These are phyloP conservation scores for Netelia melanura DNA, from an alignment of 2,888 invertebrate species.

Conservation along the genomic window DNA sequence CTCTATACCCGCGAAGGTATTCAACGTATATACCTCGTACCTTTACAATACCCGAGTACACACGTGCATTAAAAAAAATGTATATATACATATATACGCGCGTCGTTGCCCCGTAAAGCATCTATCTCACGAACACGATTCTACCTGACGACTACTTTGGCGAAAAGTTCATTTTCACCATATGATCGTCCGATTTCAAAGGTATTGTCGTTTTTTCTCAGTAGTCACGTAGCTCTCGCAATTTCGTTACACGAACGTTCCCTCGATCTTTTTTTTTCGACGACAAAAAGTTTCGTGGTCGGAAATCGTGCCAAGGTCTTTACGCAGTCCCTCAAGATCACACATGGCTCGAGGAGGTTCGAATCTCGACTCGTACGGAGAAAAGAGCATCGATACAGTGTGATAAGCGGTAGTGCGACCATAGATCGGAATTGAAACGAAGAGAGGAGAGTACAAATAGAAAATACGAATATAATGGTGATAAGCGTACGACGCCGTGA, in stretches of 20 bases:
- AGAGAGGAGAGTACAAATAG: conserved; percentile 16
- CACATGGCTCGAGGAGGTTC: neutral
- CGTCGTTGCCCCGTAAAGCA: conserved; percentile 35
- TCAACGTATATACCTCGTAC: conserved; percentile 15
- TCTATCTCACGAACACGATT: conserved; percentile 47
- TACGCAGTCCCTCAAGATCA: conserved; percentile 70
- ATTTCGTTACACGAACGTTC: too few species aligned
- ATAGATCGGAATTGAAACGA: neutral
- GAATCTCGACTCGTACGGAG: conserved; percentile 3
- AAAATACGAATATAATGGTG: conserved; percentile 44
- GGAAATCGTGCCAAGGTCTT: conserved; percentile 76
- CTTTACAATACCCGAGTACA: conserved; percentile 7
- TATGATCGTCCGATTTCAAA: conserved; percentile 50
- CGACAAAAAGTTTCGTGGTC: conserved; percentile 68
- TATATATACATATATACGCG: neutral
- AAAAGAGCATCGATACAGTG: neutral
- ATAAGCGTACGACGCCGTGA: conserved; percentile 2
- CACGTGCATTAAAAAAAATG: conserved; percentile 19
- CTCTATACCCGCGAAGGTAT: conserved; percentile 21
- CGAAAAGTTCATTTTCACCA: conserved; percentile 3
- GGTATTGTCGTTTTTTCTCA: too few species aligned
- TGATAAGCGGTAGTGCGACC: conserved; percentile 1
- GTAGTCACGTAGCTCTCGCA: too few species aligned
- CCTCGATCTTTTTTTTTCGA: conserved; percentile 12
- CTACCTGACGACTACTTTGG: neutral